phyloP scores from a whole-genome alignment of 2,113 vertebrate species.

The Pangasianodon hypophthalmus region DNA sequence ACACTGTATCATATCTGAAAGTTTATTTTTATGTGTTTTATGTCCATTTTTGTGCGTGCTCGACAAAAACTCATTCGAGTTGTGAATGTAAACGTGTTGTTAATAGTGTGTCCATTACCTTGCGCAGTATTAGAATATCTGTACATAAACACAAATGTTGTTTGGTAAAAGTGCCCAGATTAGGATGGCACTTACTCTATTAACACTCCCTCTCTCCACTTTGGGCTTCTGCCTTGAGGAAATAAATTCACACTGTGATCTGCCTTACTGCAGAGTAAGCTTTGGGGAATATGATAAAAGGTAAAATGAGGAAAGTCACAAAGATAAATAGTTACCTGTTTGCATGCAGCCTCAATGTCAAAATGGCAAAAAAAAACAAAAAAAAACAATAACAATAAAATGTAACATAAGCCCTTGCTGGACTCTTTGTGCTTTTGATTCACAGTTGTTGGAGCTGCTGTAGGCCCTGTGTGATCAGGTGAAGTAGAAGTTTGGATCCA shows the following conservation, averaged over 20 bases:
- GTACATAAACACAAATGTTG: conserved; percentile 73
- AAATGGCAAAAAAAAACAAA: conserved; percentile 64
- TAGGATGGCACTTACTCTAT: conserved; percentile 67
- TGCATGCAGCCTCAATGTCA: conserved; percentile 90
- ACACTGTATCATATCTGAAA: conserved; percentile 57
- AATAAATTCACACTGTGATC: conserved; percentile 85
- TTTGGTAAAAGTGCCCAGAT: conserved; percentile 76
- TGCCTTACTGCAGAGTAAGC: conserved; percentile 79
- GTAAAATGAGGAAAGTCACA: conserved; percentile 56
- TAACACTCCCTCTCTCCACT: conserved; percentile 68
- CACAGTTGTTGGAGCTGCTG: neutral
- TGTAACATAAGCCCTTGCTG: conserved; percentile 60
- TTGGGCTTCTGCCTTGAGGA: conserved; percentile 74
- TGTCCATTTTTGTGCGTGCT: conserved; percentile 61
- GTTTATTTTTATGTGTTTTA: conserved; percentile 63
- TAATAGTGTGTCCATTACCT: conserved; percentile 73
- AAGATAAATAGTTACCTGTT: conserved; percentile 73
- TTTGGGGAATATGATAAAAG: conserved; percentile 74
- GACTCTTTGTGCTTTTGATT: conserved; percentile 45
- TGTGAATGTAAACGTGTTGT: conserved; percentile 78
- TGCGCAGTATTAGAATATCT: conserved; percentile 82
- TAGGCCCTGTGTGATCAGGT: neutral
- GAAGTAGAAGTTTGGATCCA: conserved; percentile 17
- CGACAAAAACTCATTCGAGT: conserved; percentile 69
- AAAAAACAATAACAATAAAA: conserved; percentile 65